Percentiles rank a stretch among this genome's conserved stretches.
Evolutionary conservation across 2,888 invertebrate genomes (phyloP).

Genomic region (Xanthostigma xanthostigma): DNA sequence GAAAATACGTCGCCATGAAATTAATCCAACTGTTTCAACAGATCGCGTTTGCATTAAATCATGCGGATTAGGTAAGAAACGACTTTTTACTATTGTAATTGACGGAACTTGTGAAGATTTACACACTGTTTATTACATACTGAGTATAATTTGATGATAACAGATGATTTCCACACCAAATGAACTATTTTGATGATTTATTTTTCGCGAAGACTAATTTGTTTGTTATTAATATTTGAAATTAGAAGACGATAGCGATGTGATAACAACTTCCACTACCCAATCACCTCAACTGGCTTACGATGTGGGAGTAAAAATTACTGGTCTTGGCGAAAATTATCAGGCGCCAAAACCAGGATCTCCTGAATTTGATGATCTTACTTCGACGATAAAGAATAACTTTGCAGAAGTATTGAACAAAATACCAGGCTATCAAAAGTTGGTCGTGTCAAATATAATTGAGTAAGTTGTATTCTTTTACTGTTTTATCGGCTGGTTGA

Average conservation of each 20-base stretch:
- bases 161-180: no score
- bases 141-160: no score
- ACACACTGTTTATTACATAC: no score
- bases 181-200: no score
- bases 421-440: slow-evolving; percentile 56
- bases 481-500: not conserved
- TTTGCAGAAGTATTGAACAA: slow-evolving; percentile 43
- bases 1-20: slow-evolving; percentile 66
- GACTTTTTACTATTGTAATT: not conserved
- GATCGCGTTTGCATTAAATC: slow-evolving; percentile 70
- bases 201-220: no score
- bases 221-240: no score
- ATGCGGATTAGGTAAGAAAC: slow-evolving; percentile 52
- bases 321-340: slow-evolving; percentile 64
- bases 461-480: slow-evolving; percentile 34
- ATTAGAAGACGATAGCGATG: slow-evolving; percentile 35
- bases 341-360: slow-evolving; percentile 56
- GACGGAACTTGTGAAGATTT: no score
- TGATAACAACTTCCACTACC: slow-evolving; percentile 39
- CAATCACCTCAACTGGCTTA: slow-evolving; percentile 53
- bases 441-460: slow-evolving; percentile 54
- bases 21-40: slow-evolving; percentile 54
- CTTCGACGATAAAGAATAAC: slow-evolving; percentile 46
- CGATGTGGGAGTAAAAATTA: slow-evolving; percentile 55
- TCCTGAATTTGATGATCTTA: slow-evolving; percentile 55